A percentile compares a stretch with the other conserved stretches of the same genome.
These are phyloP conservation scores for Arge pagana DNA, from an alignment of 2,888 invertebrate genomes.

Conservation along the genomic window DNA sequence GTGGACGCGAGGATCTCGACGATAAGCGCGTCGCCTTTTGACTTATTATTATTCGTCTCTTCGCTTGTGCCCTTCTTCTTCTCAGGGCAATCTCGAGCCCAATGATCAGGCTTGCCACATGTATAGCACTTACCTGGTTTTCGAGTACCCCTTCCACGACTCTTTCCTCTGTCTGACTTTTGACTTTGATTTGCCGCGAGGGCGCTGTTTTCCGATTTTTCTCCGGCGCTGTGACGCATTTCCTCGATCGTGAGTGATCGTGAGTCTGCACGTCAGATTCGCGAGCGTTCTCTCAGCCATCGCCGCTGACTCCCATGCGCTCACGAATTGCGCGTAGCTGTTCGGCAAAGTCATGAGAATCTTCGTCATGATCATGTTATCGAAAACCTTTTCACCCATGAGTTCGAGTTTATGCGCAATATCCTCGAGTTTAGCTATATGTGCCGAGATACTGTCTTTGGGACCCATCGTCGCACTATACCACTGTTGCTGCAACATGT, in stretches of 20 bases:
- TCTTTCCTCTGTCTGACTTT: not conserved
- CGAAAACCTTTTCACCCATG: conserved; percentile 29
- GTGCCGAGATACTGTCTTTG: conserved; percentile 30
- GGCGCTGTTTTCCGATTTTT: not conserved
- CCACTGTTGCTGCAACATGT: conserved; percentile 34
- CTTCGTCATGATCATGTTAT: conserved; percentile 35
- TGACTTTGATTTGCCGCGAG: not conserved
- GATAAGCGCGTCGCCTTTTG: not conserved
- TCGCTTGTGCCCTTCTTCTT: not conserved
- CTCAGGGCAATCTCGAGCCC: conserved; percentile 13
- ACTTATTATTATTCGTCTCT: not conserved
- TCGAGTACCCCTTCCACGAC: not conserved
- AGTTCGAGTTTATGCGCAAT: conserved; percentile 27
- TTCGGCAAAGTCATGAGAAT: conserved; percentile 33
- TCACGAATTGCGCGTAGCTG: conserved; percentile 33
- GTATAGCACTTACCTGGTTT: not conserved
- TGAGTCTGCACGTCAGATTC: conserved; percentile 26
- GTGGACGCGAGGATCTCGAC: not conserved
- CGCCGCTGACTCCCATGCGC: conserved; percentile 32
- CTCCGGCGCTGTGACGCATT: not conserved
- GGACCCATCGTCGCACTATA: conserved; percentile 25
- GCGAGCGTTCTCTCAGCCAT: conserved; percentile 4
- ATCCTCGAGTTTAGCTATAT: conserved; percentile 35
- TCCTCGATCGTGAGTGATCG: conserved; percentile 24
- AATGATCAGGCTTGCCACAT: conserved; percentile 20